These are phyloP conservation scores for Penaeus vannamei DNA, from an alignment of 1,140 invertebrate genomes.

Conservation along the genomic window DNA sequence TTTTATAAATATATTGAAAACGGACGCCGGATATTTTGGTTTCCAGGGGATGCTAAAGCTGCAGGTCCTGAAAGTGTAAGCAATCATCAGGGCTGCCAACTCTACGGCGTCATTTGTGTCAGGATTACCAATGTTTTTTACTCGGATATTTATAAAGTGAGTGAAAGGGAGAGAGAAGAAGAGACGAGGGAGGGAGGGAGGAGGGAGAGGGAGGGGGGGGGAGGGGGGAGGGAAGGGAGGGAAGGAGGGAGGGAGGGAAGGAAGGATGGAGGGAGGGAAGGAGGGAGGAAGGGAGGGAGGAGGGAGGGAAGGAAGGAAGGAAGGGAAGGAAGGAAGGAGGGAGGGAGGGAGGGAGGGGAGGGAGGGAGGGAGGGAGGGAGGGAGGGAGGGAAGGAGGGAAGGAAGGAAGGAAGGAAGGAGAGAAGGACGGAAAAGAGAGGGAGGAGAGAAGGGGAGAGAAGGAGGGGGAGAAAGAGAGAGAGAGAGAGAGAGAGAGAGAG, in stretches of 20 bases:
- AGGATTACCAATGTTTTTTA: too few relatives aligned
- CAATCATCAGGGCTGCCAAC: too few relatives aligned
- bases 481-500: too few relatives aligned
- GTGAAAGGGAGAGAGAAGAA: neutral
- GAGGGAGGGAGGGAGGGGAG: neutral
- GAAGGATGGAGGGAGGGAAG: neutral
- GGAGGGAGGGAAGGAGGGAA: neutral
- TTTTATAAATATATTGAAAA: neutral
- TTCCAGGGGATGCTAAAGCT: too few relatives aligned
- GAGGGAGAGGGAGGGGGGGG: conserved; percentile 8
- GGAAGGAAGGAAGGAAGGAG: neutral
- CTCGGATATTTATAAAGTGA: neutral
- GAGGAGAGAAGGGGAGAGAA: neutral
- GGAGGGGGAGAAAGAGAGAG: neutral
- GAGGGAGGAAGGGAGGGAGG: neutral
- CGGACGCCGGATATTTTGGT: neutral
- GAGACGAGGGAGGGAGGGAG: neutral
- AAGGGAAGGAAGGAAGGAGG: neutral
- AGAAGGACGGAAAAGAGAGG: neutral
- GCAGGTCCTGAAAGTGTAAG: too few relatives aligned
- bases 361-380: neutral
- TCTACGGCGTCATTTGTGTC: too few relatives aligned
- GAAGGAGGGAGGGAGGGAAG: neutral
- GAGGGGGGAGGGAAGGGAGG: neutral
- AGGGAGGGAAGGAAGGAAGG: neutral